Percentiles rank a stretch among this genome's conserved stretches.
These are phyloP conservation scores for Pandemis corylana DNA, from an alignment of 2,888 invertebrate species.

Conservation along the genomic window DNA sequence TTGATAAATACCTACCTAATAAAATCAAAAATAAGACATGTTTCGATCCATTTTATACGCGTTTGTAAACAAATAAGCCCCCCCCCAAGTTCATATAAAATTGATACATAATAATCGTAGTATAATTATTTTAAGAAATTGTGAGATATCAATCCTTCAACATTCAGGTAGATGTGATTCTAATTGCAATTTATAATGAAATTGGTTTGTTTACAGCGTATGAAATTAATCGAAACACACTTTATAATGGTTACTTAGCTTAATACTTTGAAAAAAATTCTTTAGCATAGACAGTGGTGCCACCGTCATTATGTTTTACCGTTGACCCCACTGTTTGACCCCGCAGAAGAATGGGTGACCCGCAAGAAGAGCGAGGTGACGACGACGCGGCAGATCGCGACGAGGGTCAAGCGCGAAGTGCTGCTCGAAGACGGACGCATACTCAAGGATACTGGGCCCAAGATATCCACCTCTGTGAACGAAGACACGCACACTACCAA, in stretches of 20 bases:
- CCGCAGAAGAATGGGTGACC: constrained; percentile 96
- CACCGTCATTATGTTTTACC: neutral
- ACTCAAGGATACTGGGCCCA: constrained; percentile 94
- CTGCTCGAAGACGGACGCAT: constrained; percentile 96
- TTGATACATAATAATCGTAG: too few species aligned
- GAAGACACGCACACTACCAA: constrained; percentile 96
- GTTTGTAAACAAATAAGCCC: too few species aligned
- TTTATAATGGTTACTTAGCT: neutral
- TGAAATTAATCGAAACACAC: too few species aligned
- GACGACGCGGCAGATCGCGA: constrained; percentile 96
- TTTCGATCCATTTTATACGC: too few species aligned
- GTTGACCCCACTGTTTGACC: neutral
- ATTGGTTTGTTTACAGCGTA: too few species aligned
- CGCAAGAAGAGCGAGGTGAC: constrained; percentile 95
- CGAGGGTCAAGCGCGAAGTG: constrained; percentile 94
- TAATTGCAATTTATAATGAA: too few species aligned
- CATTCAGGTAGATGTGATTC: too few species aligned
- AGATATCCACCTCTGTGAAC: constrained; percentile 95
- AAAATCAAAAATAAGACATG: too few species aligned
- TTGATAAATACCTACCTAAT: too few species aligned
- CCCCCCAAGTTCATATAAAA: too few species aligned
- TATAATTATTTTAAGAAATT: too few species aligned
- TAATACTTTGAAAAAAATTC: neutral
- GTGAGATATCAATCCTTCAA: too few species aligned
- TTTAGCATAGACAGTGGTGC: neutral